Conservation (phyloP, 2,113 vertebrate genomes). For the Nycticorax nycticorax region DNA sequence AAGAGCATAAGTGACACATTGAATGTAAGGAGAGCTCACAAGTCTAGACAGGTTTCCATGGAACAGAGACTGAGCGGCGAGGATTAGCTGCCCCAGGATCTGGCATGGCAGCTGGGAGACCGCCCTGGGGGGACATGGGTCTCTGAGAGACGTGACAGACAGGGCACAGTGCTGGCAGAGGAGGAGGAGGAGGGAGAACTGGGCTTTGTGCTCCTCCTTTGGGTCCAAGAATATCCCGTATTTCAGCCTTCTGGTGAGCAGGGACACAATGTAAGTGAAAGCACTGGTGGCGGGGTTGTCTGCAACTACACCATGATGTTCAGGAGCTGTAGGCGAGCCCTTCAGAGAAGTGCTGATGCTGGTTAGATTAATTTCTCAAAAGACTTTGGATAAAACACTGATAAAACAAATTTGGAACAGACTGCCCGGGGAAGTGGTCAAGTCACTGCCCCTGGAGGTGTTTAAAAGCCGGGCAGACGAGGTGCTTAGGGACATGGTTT, state of each 20-base stretch:
- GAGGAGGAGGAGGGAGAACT: background rate
- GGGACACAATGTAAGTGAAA: background rate
- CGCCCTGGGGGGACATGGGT: background rate
- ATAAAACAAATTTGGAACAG: background rate
- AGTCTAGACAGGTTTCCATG: background rate
- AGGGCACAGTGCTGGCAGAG: accelerated
- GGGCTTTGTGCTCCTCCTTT: background rate
- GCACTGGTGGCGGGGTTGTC: background rate
- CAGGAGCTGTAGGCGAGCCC: background rate
- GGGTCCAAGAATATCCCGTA: background rate
- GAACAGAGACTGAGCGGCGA: background rate
- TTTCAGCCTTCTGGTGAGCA: background rate
- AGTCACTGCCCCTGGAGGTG: too few relatives aligned
- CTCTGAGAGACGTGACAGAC: background rate
- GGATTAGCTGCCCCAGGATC: background rate
- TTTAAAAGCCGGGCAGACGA: too few relatives aligned
- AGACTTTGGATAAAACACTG: background rate
- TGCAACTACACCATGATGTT: accelerated
- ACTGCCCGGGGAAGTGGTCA: too few relatives aligned
- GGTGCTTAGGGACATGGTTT: too few relatives aligned
- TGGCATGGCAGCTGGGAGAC: background rate
- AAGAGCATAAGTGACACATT: background rate
- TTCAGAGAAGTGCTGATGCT: background rate
- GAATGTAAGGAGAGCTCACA: background rate
- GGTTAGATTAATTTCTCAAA: background rate